Percentiles rank a stretch among this genome's conserved stretches.
phyloP scores from a whole-genome alignment of 1,140 invertebrate species.

The Sarcophaga bullata region DNA sequence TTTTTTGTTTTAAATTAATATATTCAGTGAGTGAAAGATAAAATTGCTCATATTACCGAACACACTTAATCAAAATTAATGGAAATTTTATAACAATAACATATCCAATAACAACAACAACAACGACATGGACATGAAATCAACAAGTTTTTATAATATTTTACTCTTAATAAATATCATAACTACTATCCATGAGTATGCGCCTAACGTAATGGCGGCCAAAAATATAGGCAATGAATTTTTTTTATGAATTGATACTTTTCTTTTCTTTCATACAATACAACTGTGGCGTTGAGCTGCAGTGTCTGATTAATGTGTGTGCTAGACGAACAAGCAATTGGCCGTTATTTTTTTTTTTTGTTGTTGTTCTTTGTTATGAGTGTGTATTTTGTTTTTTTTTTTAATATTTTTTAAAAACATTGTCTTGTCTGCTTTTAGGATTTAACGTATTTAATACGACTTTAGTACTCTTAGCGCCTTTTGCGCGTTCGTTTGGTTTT shows the following conservation, averaged over 20 bases:
- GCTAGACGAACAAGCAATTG: not conserved
- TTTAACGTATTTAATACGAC: not conserved
- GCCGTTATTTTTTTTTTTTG: not conserved
- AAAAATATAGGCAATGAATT: not conserved
- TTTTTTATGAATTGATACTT: slow-evolving; percentile 37
- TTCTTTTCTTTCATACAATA: too few relatives aligned
- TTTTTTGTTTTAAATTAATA: too few relatives aligned
- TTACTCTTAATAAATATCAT: too few relatives aligned
- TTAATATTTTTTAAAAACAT: not conserved
- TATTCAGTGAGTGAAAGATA: not conserved
- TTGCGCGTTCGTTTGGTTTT: slow-evolving; percentile 26
- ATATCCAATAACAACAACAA: too few relatives aligned
- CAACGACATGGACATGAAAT: too few relatives aligned
- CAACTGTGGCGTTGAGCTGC: not conserved
- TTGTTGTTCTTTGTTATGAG: not conserved
- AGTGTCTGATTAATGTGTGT: not conserved
- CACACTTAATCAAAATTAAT: too few relatives aligned
- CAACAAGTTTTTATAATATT: too few relatives aligned
- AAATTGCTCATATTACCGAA: too few relatives aligned
- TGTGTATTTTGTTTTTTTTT: not conserved
- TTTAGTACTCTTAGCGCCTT: slow-evolving; percentile 28
- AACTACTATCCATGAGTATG: too few relatives aligned
- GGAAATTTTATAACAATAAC: too few relatives aligned
- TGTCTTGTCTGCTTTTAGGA: slow-evolving; percentile 23
- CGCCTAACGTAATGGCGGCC: not conserved